Evolutionary conservation across 1,140 invertebrate genomes (phyloP).

Genomic region (Drosophila mayri): DNA sequence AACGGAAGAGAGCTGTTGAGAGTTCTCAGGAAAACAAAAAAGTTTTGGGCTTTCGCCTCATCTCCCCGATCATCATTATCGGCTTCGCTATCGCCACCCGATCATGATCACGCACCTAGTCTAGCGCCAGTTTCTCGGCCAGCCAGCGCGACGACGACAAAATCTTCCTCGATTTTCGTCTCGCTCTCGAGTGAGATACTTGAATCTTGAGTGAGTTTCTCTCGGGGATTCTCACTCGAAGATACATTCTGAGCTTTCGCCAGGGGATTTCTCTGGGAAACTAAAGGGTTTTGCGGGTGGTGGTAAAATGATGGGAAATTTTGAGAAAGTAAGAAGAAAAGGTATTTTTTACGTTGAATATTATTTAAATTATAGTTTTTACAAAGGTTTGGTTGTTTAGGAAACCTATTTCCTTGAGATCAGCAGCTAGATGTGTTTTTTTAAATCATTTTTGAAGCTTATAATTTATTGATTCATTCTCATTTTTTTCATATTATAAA

Average conservation of each 20-base stretch:
- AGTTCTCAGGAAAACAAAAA: constrained; percentile 12
- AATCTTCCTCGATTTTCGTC: constrained; percentile 35
- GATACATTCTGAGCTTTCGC: constrained; percentile 9
- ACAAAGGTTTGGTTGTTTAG: not conserved
- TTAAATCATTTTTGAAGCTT: not conserved
- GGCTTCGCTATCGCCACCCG: constrained; percentile 26
- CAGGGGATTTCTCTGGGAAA: not conserved
- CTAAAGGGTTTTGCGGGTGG: not conserved
- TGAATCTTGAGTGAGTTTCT: constrained; percentile 10
- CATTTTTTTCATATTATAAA: not conserved
- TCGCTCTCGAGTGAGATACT: constrained; percentile 26
- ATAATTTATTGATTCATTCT: not conserved
- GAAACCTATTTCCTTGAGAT: not conserved
- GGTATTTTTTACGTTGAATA: not conserved
- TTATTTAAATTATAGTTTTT: not conserved
- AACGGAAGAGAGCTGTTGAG: constrained; percentile 3
- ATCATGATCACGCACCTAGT: constrained; percentile 46
- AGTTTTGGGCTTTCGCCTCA: constrained; percentile 40
- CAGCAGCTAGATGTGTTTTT: not conserved
- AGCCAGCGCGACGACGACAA: constrained; percentile 50
- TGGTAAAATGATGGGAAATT: not conserved
- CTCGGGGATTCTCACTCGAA: not conserved
- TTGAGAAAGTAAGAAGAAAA: not conserved
- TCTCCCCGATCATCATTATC: constrained; percentile 41
- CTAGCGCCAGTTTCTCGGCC: constrained; percentile 54